phyloP scores from a whole-genome alignment of 1,140 invertebrate species.

The Cyrtorhinus lividipennis region DNA sequence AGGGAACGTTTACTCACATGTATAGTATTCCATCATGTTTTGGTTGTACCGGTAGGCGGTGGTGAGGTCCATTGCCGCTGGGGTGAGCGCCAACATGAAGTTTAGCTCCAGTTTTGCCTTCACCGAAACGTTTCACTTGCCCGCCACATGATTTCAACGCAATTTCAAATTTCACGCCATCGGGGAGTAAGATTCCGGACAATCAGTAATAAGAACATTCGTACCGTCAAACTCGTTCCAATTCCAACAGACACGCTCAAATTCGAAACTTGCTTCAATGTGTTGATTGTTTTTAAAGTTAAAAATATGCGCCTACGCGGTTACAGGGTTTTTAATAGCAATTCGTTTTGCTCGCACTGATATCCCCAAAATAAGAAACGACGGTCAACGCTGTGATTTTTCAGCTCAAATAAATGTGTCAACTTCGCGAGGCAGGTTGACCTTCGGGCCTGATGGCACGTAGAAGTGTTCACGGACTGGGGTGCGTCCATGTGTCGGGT shows the following conservation, averaged over 20 bases:
- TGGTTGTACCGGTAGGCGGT: slow-evolving; percentile 91
- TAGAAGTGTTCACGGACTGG: slow-evolving; percentile 1
- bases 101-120: background rate
- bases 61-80: slow-evolving; percentile 62
- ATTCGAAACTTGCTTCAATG: too few relatives aligned
- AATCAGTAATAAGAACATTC: too few relatives aligned
- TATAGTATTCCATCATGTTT: slow-evolving; percentile 98
- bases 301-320: too few relatives aligned
- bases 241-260: too few relatives aligned
- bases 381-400: too few relatives aligned
- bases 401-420: background rate
- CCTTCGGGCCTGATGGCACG: background rate
- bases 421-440: background rate
- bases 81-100: slow-evolving; percentile 17
- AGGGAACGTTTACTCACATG: slow-evolving; percentile 84
- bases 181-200: too few relatives aligned
- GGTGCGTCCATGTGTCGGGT: slow-evolving; percentile 7
- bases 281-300: too few relatives aligned
- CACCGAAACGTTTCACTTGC: background rate
- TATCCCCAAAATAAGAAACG: too few relatives aligned
- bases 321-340: too few relatives aligned
- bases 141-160: slow-evolving; percentile 1
- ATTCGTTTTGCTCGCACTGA: too few relatives aligned
- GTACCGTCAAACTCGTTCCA: too few relatives aligned
- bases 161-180: too few relatives aligned